Evolutionary conservation across 2,797 vertebrate genomes (phyloP), one percentile per base, ranked within the genome.

Genomic region (Protonibea diacanthus): DNA sequence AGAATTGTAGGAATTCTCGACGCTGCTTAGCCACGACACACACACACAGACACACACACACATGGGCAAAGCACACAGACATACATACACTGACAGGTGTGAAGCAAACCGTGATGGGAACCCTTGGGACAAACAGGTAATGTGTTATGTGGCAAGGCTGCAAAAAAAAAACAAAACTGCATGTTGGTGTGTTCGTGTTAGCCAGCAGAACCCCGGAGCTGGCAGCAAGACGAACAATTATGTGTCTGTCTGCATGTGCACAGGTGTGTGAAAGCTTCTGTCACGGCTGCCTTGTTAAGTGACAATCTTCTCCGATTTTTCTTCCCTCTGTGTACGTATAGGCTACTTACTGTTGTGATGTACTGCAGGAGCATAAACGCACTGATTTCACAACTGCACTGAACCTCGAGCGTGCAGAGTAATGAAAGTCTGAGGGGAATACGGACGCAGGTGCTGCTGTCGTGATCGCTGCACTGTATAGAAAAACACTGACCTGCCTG

Each of bases 1-100:
- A 86, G 87, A 89, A 70, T 85, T 65, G 72, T 18, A 9, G 63
- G 63, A 65, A 77, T 49, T 66, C 73, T 86, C 68, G 0, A 15
- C 0, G 48, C 76, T 73, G 74, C 71, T 77, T 68, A 76, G 44
- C 61, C 40, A 42, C 5, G 1, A 42, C 48, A 45, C 68, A 77
- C 73, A 60, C 47, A 70, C 45, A 68, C 27, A 29, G 29, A 66
- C 61, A 40, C 42, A 52, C 60, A 44, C 49, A 73, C 57, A 21
- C 21, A 61, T 55, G 38, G 17, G 45, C 21, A 53, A 4, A 15
- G 33, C 47, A 59, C 48, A 69, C 15, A 62, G 15, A 48, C 3
- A 47, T 38, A 48, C 3, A 47, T 27, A 62, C 63, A 44, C 42
- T 27, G 52, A 78, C 78, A 85, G 59, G 78, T 83, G 67, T 62